Base-by-base conservation (phyloP, 2,797 vertebrate species). In the Parauchenoglanis punctatus region DNA sequence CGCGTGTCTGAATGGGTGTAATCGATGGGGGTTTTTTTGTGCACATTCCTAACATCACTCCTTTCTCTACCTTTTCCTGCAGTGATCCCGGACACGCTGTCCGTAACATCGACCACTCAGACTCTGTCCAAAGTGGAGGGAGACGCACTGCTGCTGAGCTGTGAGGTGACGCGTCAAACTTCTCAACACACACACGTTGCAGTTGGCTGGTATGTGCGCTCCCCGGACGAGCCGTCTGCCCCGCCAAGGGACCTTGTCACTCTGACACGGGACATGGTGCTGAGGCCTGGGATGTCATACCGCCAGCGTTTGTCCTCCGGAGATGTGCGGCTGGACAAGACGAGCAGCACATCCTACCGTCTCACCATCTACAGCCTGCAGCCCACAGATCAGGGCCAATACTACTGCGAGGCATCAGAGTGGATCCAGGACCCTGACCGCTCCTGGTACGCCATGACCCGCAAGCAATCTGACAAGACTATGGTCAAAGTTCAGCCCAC, bases 401-500 rank as follows among this genome's bases (percentile, higher is more conserved):
- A 98, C 70, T 99, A 98, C 95, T 99, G 98, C 0, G 97, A 99
- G 93, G 98, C 97, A 0, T 95, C 97, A 0, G 98, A 99, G 93
- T 99, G 98, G 98, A 98, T 99, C 91, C 98, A 99, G 93, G 98
- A 99, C 85, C 93, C 97, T 0, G 98, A 99, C 6, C 95, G 93
- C 80, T 96, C 96, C 17, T 99, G 98, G 98, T 99, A 97, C 0
- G 94, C 98, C 89, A 97, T 99, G 97, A 99, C 98, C 23, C 96
- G 95, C 89, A 99, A 98, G 91, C 97, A 97, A 90, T 97, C 97
- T 0, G 97, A 98, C 88, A 97, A 97, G 17, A 95, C 97, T 0
- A 91, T 96, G 52, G 94, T 99, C 91, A 97, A 96, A 23, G 93
- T 99, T 90, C 97, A 99, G 94, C 97, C 97, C 89, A 97, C 97